Percentiles rank a stretch among this genome's conserved stretches.
Conservation (phyloP, 53 echinoderm and acorn worm species). For the Apostichopus leukothele region DNA sequence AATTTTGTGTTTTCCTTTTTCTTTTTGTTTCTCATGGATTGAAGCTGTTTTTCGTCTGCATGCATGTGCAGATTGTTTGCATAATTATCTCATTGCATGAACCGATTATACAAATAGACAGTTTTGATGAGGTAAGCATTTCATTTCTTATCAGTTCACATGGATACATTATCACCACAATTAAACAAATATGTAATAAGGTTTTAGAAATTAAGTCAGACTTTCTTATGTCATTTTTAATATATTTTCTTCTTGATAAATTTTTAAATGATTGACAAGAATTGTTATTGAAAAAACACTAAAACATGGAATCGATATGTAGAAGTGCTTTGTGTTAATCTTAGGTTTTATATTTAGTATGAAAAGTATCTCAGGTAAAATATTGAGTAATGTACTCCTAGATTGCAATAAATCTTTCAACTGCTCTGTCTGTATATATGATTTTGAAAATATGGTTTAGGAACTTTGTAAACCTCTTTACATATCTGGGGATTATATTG, state of each 20-base stretch:
- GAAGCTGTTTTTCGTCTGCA: background rate
- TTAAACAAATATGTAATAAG: too few relatives aligned
- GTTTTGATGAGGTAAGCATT: background rate
- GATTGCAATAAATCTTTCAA: background rate
- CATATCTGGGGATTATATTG: too few relatives aligned
- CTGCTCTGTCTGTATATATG: background rate
- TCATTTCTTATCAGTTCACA: too few relatives aligned
- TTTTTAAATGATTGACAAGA: background rate
- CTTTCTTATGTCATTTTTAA: too few relatives aligned
- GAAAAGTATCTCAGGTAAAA: too few relatives aligned
- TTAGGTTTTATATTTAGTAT: too few relatives aligned
- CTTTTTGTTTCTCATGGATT: too few relatives aligned
- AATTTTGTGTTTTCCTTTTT: too few relatives aligned
- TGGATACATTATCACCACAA: too few relatives aligned
- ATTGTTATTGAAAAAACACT: background rate
- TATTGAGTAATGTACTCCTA: too few relatives aligned
- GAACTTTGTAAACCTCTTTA: background rate
- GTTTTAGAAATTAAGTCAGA: too few relatives aligned
- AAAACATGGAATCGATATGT: background rate
- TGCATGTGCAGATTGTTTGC: background rate
- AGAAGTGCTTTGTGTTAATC: background rate
- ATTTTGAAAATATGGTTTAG: background rate
- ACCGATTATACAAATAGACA: background rate
- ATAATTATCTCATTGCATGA: slow-evolving; percentile 4
- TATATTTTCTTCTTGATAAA: too few relatives aligned